Evolutionary conservation across 1,140 invertebrate genomes (phyloP).

Genomic region (Tachypleus tridentatus): DNA sequence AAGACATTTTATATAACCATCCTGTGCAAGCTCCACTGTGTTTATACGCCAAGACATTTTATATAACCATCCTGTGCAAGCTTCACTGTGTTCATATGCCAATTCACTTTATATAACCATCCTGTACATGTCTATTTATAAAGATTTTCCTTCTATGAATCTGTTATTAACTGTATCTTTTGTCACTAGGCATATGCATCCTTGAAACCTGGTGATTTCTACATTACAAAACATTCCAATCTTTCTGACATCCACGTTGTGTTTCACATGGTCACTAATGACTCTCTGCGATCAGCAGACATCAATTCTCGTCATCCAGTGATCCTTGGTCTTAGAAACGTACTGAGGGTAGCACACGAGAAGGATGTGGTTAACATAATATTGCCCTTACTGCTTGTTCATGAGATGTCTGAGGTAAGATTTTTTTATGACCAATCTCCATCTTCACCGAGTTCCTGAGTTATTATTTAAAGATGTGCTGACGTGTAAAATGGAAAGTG

Average conservation of each 20-base stretch:
- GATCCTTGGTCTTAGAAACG: conserved; percentile 85
- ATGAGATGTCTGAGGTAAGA: conserved; percentile 39
- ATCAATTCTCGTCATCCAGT: conserved; percentile 89
- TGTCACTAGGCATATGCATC: background rate
- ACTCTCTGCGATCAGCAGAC: conserved; percentile 48
- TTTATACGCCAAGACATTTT: too few species aligned
- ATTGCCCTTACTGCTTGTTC: conserved; percentile 78
- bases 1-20: too few species aligned
- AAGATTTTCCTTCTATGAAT: too few species aligned
- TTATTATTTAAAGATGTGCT: too few species aligned
- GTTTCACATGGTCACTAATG: conserved; percentile 84
- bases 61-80: too few species aligned
- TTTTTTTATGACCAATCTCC: conserved; percentile 10
- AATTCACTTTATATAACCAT: too few species aligned
- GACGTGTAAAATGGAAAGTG: too few species aligned
- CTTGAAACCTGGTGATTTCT: conserved; percentile 74
- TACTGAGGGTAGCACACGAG: conserved; percentile 82
- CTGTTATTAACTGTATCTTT: too few species aligned
- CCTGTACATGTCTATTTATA: too few species aligned
- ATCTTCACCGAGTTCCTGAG: too few species aligned
- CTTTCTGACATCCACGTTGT: conserved; percentile 84
- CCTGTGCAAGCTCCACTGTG: too few species aligned
- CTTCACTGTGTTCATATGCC: too few species aligned
- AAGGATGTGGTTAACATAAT: conserved; percentile 88
- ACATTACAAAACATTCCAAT: conserved; percentile 91